Percentiles rank a stretch among this genome's conserved stretches.
These are phyloP conservation scores for Hemicrepidius hirtus DNA, from an alignment of 2,888 invertebrate genomes.

Conservation along the genomic window DNA sequence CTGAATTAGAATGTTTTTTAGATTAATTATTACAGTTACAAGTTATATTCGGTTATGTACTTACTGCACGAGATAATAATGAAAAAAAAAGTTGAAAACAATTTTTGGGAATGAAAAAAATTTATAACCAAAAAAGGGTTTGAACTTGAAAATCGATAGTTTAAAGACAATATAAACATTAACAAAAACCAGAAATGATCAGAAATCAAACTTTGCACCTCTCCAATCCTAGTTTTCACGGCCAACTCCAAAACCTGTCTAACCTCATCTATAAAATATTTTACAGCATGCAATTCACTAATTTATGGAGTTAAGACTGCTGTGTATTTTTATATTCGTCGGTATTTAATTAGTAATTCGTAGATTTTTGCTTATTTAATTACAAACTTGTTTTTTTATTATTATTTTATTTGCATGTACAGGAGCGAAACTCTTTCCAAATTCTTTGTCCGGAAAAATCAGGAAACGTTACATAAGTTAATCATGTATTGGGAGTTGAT, in stretches of 20 bases:
- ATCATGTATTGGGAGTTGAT: conserved; percentile 19
- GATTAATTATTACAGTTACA: conserved; percentile 46
- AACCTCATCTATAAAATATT: conserved; percentile 51
- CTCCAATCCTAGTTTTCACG: conserved; percentile 50
- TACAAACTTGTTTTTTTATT: conserved; percentile 29
- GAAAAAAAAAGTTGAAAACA: background rate
- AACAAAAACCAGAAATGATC: conserved; percentile 42
- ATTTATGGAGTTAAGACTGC: conserved; percentile 44
- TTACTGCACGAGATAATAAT: conserved; percentile 20
- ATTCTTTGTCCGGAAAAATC: background rate
- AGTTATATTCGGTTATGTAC: conserved; percentile 17
- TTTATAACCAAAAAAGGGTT: background rate
- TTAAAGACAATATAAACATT: conserved; percentile 7
- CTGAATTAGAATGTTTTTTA: conserved; percentile 52
- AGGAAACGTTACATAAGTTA: conserved; percentile 31
- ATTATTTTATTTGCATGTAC: conserved; percentile 27
- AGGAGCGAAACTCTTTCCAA: conserved; percentile 31
- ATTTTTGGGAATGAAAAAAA: background rate
- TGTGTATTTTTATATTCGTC: conserved; percentile 36
- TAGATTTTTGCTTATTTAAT: conserved; percentile 40
- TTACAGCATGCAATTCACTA: conserved; percentile 50
- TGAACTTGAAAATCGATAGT: conserved; percentile 1
- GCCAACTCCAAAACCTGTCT: conserved; percentile 51
- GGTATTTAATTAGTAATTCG: conserved; percentile 39
- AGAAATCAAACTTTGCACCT: conserved; percentile 48